Percentiles rank a stretch among this genome's conserved stretches.
Evolutionary conservation across 2,797 vertebrate genomes (phyloP).

Genomic region (Brachyrhaphis roseni): DNA sequence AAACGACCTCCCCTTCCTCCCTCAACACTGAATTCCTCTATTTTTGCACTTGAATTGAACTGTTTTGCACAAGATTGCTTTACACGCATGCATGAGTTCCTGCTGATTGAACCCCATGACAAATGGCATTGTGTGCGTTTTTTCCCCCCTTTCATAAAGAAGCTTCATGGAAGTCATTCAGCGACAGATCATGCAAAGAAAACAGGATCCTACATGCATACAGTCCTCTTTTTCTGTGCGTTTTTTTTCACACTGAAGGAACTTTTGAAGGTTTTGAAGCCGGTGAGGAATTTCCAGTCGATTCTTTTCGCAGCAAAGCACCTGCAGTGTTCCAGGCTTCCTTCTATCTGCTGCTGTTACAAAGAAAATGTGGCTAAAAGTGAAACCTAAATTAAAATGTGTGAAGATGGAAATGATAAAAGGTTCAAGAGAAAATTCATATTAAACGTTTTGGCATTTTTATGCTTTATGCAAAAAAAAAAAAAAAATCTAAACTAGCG

Average conservation of each 20-base stretch:
- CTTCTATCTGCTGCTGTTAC: background rate
- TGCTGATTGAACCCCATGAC: background rate
- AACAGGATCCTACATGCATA: background rate
- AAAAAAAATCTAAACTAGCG: too few relatives aligned
- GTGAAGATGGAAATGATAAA: background rate
- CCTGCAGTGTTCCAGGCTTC: background rate
- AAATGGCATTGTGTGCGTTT: conserved; percentile 1
- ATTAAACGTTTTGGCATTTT: background rate
- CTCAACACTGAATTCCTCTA: background rate
- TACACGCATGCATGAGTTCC: background rate
- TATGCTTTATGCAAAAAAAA: background rate
- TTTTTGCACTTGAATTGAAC: conserved; percentile 12
- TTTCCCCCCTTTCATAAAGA: background rate
- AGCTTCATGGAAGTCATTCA: background rate
- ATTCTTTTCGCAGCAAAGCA: background rate
- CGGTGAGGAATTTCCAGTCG: background rate
- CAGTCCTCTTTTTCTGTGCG: background rate
- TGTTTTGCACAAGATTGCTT: conserved; percentile 4
- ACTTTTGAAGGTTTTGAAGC: conserved; percentile 4
- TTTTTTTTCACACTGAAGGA: background rate
- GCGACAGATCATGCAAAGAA: background rate
- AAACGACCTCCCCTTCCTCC: conserved; percentile 3
- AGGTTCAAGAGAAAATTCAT: background rate
- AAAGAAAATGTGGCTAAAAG: conserved; percentile 11
- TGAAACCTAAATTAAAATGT: background rate